These are phyloP conservation scores for Menura novaehollandiae DNA, from an alignment of 2,113 vertebrate species.

Conservation along the genomic window DNA sequence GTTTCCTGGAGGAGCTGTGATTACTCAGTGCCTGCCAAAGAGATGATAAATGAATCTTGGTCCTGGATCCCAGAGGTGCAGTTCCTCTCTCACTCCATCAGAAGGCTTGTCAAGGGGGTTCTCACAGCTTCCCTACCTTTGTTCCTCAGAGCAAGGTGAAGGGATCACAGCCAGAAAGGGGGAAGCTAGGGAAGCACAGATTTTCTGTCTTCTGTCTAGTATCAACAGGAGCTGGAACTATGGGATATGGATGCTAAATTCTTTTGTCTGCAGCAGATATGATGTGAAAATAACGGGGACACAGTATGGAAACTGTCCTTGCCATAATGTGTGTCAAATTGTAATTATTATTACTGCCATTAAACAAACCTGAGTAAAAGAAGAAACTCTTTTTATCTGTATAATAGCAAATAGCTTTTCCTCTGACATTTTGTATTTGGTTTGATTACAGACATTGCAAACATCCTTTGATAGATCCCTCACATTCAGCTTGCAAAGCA, in stretches of 20 bases:
- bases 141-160: background rate
- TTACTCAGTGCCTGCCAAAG: background rate
- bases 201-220: background rate
- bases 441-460: background rate
- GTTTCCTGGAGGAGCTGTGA: background rate
- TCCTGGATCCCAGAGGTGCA: background rate
- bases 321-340: background rate
- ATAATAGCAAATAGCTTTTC: background rate
- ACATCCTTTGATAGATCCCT: background rate
- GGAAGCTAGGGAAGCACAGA: background rate
- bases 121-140: background rate
- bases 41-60: background rate
- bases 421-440: conserved; percentile 12
- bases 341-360: background rate
- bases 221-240: background rate
- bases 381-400: background rate
- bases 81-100: background rate
- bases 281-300: background rate
- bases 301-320: background rate
- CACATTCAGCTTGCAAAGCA: background rate
- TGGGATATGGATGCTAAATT: background rate
- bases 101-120: background rate
- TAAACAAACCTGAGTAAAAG: background rate
- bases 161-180: background rate
- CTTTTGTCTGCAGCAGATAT: background rate